Conservation (phyloP, 2,888 invertebrate genomes). For the Tromatobia lineatoria region DNA sequence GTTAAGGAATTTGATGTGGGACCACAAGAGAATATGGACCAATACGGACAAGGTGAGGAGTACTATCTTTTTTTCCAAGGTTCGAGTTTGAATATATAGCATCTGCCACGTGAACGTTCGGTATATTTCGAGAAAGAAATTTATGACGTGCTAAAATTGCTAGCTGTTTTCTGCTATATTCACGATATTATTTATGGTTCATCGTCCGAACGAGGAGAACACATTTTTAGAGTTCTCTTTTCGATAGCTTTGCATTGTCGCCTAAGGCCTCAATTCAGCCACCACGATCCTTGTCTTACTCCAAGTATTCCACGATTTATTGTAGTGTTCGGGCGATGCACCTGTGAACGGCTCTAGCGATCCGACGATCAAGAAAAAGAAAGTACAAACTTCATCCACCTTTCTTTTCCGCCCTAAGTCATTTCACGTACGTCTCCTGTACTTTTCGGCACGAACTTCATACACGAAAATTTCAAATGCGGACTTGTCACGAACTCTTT, state of each 20-base stretch:
- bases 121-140: slow-evolving; percentile 66
- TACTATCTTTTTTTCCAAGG: neutral
- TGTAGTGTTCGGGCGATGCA: slow-evolving; percentile 37
- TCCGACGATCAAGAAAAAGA: slow-evolving; percentile 38
- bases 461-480: too few relatives aligned
- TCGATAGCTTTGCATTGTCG: slow-evolving; percentile 40
- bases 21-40: slow-evolving; percentile 5
- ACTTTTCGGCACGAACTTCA: too few relatives aligned
- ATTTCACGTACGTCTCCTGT: too few relatives aligned
- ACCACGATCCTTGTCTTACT: slow-evolving; percentile 63
- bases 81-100: slow-evolving; percentile 44
- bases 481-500: too few relatives aligned
- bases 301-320: slow-evolving; percentile 61
- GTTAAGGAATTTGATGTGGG: neutral
- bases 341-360: slow-evolving; percentile 49
- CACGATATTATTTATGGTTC: slow-evolving; percentile 69
- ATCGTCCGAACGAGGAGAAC: slow-evolving; percentile 49
- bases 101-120: slow-evolving; percentile 51
- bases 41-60: neutral
- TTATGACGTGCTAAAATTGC: slow-evolving; percentile 74
- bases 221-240: slow-evolving; percentile 49
- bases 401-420: neutral
- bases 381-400: neutral
- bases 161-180: slow-evolving; percentile 71
- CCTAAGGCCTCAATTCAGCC: slow-evolving; percentile 60